Conservation (phyloP, 2,888 invertebrate species). For the Oasisia sp. region DNA sequence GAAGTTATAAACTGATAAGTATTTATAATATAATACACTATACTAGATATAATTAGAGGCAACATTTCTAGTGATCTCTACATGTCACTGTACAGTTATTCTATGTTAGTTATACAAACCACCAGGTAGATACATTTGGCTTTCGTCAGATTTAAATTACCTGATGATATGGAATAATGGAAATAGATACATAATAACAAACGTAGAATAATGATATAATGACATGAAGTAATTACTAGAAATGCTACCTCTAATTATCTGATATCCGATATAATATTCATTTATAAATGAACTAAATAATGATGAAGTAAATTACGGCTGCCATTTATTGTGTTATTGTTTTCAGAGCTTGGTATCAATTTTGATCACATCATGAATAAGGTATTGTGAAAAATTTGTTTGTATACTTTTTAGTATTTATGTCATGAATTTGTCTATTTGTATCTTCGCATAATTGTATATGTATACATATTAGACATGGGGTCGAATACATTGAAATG, state of each 20-base stretch:
- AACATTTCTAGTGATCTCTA: background rate
- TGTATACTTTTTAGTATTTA: background rate
- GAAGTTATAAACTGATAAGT: too few species aligned
- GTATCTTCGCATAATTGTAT: background rate
- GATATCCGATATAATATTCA: background rate
- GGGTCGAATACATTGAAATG: too few species aligned
- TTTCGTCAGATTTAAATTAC: too few species aligned
- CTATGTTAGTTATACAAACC: too few species aligned
- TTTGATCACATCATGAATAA: slow-evolving; percentile 87
- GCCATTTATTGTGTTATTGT: slow-evolving; percentile 18
- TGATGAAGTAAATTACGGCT: background rate
- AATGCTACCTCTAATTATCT: background rate
- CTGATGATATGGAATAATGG: too few species aligned
- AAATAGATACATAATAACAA: too few species aligned
- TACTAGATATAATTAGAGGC: background rate
- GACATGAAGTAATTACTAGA: background rate
- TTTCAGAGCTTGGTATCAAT: slow-evolving; percentile 85
- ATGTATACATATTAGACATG: background rate
- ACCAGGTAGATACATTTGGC: too few species aligned
- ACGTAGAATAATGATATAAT: too few species aligned
- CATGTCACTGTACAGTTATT: too few species aligned
- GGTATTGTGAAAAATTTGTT: slow-evolving; percentile 43
- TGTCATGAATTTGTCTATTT: background rate
- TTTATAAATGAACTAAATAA: background rate
- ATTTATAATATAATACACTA: background rate